Base-by-base conservation (phyloP, 1,140 invertebrate genomes). In the Drosophila kohkoa region DNA sequence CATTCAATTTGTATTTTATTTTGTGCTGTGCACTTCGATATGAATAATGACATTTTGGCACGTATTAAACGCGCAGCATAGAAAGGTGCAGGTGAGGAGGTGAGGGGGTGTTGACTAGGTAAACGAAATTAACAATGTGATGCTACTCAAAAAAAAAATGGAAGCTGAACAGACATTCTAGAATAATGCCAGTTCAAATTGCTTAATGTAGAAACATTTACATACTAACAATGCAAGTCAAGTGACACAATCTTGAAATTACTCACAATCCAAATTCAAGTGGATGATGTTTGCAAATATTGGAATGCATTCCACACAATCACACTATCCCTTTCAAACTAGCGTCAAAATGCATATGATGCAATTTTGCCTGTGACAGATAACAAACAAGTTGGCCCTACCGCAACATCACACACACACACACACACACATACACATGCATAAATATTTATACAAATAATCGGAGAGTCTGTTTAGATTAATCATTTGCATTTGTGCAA, bases 1-100 rank as follows among this genome's bases (percentile, higher is more conserved):
- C 25, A 13, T 41, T n/a, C 3, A n/a, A 11, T 30, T 49, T 10
- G 5, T 52, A n/a, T 52, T 52, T 52, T 11, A 8, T 28, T 30
- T 41, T 45, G 28, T 15, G 5, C 4, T 6, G 43, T 46, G 62
- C 32, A 57, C 51, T 51, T 59, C 15, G 62, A 72, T 72, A 68
- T 13, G 64, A 43, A 35, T 46, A 54, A 41, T 30, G 55, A 16
- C 48, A 54, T 59, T 65, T 68, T 46, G 30, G n/a, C 70, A 67
- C 63, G 64, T 77, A 52, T 20, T 7, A 45, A 46, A 46, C 16
- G 63, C 51, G 41, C 10, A n/a, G 48, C 30, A 38, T 25, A 25
- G 20, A 25, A 25, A 25, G 20, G 38, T 10, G 3, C 28, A 5
- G 11, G 52, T 13, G 5, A 5, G 52, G 35, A 28, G 55, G 20